Conservation (phyloP, 2,888 invertebrate genomes). For the Clanis bilineata region DNA sequence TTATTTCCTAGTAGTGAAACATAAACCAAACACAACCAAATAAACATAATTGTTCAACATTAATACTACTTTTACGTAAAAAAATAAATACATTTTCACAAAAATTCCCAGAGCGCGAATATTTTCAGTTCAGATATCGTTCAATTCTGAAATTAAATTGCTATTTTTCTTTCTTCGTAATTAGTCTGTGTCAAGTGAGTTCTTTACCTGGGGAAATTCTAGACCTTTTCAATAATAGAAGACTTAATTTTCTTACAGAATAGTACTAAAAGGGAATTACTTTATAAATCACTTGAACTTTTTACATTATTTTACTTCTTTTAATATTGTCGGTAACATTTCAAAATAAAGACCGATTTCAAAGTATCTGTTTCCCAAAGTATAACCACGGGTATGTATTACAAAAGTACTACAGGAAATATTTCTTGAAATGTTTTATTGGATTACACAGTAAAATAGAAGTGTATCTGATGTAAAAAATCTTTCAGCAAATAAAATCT, state of each 20-base stretch:
- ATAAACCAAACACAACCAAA: neutral
- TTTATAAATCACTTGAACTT: no score
- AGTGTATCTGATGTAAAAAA: no score
- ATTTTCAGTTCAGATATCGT: conserved; percentile 12
- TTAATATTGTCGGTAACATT: no score
- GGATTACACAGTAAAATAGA: no score
- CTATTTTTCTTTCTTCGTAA: conserved; percentile 36
- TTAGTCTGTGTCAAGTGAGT: conserved; percentile 36
- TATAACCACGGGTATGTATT: no score
- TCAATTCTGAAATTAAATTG: conserved; percentile 35
- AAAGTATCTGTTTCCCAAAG: no score
- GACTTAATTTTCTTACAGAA: neutral
- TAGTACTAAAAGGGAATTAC: neutral
- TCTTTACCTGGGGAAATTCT: conserved; percentile 23
- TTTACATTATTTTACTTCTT: no score
- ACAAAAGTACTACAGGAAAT: no score
- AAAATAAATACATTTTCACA: neutral
- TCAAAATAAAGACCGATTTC: no score
- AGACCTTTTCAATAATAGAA: conserved; percentile 18
- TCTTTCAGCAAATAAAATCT: no score
- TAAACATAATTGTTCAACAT: neutral
- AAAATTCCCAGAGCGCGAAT: neutral
- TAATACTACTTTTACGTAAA: neutral
- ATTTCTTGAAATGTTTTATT: no score
- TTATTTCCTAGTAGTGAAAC: conserved; percentile 5